Base-by-base conservation (phyloP, 1,140 invertebrate genomes). In the Globodera rostochiensis region DNA sequence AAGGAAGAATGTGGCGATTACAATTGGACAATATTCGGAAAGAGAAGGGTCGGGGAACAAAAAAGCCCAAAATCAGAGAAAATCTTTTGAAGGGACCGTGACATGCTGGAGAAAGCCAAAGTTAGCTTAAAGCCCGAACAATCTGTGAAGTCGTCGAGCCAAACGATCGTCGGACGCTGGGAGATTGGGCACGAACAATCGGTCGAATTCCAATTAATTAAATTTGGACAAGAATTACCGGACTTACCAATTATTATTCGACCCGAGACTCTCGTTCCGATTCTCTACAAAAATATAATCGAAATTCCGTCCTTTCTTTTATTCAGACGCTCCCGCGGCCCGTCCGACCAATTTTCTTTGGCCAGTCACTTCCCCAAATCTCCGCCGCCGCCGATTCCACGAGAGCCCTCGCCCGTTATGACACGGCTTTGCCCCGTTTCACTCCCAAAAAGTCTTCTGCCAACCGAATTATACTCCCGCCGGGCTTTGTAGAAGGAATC, bases 381-480 rank as follows among this genome's bases (percentile, higher is more conserved):
- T 25, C 25, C 49, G 45, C 50, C 64, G 53, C 49, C 46, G 71
- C 4, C n/a, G 13, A 6, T 15, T 6, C 57, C 25, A 25, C 21
- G 50, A 46, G 73, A 0, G 47, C 80, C 53, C n/a, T 82, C n/a
- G 9, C 57, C 71, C 80, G 46, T 15, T 82, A 49, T 49, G 81
- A 83, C 8, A 82, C 81, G 1, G 69, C 66, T 47, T 60, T 82
- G 50, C 25, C 78, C 45, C 81, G 81, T 13, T 82, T 83, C 57
- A 53, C 80, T 25, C 53, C 53, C 81, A 36, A 1, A 36, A 36
- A 36, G 11, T 9, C 69, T 7, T 1, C 21, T 45, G 57, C 73
- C 60, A 64, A 60, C 47, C 46, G 81, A 7, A 67, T 82, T 66
- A 19, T 82, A 11, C 45, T 82, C 2, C 81, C 81, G 25, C 57